phyloP scores from a whole-genome alignment of 2,797 vertebrate genomes.

The Aphelocoma californica region DNA sequence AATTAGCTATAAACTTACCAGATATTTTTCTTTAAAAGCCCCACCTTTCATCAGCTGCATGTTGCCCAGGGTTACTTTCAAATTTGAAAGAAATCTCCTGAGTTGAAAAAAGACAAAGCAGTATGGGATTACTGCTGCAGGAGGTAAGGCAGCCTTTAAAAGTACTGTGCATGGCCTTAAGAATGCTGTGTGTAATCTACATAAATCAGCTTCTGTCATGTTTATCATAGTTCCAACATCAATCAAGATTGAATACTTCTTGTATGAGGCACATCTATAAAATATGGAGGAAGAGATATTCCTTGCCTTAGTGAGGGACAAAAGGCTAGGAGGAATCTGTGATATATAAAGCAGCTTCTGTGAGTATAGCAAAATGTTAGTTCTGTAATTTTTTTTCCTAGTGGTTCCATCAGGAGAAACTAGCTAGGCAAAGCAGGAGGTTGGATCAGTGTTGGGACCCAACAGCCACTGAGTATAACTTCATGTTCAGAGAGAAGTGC shows the following conservation, averaged over 20 bases:
- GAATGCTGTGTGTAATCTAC: neutral
- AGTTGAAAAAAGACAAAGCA: neutral
- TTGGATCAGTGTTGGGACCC: neutral
- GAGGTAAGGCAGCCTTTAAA: neutral
- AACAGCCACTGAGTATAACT: neutral
- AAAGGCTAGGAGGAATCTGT: neutral
- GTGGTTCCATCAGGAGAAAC: neutral
- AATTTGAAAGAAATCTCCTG: neutral
- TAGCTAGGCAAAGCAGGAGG: neutral
- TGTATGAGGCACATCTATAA: neutral
- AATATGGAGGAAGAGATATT: neutral
- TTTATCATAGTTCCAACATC: neutral
- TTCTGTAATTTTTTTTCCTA: neutral
- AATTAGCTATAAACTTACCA: neutral
- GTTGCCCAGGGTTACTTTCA: neutral
- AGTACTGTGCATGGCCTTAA: neutral
- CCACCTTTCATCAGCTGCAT: neutral
- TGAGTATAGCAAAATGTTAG: neutral
- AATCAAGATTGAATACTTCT: neutral
- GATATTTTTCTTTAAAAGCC: neutral
- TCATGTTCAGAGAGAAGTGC: neutral
- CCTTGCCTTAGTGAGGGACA: neutral
- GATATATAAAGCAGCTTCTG: neutral
- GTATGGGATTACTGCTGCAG: neutral
- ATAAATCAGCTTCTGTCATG: neutral